Conservation (phyloP, 1,140 invertebrate genomes). For the Sitodiplosis mosellana region DNA sequence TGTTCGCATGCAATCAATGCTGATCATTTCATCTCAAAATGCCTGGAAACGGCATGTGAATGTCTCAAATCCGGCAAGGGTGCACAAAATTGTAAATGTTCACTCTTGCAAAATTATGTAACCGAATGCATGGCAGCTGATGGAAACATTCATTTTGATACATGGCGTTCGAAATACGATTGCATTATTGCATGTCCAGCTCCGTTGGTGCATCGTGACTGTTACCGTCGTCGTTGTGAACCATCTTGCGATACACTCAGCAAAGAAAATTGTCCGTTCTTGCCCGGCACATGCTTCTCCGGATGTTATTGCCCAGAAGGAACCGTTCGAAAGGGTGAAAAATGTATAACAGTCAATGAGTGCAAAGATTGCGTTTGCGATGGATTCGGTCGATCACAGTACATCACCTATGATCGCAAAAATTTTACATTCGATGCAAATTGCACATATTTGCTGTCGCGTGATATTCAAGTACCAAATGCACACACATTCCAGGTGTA, state of each 20-base stretch:
- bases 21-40: conserved; percentile 44
- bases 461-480: conserved; percentile 29
- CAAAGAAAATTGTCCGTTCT: conserved; percentile 36
- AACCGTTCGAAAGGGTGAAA: conserved; percentile 43
- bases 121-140: conserved; percentile 47
- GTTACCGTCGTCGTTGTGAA: conserved; percentile 53
- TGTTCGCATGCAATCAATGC: conserved; percentile 40
- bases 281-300: conserved; percentile 47
- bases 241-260: conserved; percentile 44
- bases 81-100: conserved; percentile 38
- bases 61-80: conserved; percentile 32
- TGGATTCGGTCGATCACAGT: conserved; percentile 47
- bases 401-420: conserved; percentile 50
- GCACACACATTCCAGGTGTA: conserved; percentile 27
- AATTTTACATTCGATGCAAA: conserved; percentile 45
- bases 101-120: conserved; percentile 43
- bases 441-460: conserved; percentile 57
- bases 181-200: conserved; percentile 40
- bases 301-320: conserved; percentile 73
- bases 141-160: conserved; percentile 36
- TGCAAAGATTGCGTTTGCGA: conserved; percentile 63
- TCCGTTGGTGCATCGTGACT: conserved; percentile 59
- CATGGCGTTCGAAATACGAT: conserved; percentile 45
- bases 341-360: conserved; percentile 45
- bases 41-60: conserved; percentile 50